Conservation (phyloP, 2,113 vertebrate genomes). For the Oncorhynchus keta region DNA sequence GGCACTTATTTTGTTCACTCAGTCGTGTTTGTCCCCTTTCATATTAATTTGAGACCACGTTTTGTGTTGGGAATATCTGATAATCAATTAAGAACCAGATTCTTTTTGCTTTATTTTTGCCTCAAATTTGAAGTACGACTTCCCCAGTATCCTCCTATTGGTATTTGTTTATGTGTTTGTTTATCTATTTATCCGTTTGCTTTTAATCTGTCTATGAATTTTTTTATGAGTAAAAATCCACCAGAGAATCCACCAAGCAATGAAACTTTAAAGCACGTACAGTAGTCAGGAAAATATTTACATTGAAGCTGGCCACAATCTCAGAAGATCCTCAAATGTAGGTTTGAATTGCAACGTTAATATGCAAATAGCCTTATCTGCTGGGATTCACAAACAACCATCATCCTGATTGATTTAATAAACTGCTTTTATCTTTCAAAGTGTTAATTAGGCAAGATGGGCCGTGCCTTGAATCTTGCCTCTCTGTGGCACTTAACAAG, state of each 20-base stretch:
- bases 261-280: slow-evolving; percentile 72
- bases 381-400: slow-evolving; percentile 98
- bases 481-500: slow-evolving; percentile 64
- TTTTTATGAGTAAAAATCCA: slow-evolving; percentile 74
- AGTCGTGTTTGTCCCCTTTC: slow-evolving; percentile 46
- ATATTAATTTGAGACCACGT: slow-evolving; percentile 49
- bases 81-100: slow-evolving; percentile 49
- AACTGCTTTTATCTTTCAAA: slow-evolving; percentile 99
- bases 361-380: slow-evolving; percentile 99
- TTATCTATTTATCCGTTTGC: slow-evolving; percentile 27
- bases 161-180: slow-evolving; percentile 37
- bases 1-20: slow-evolving; percentile 40
- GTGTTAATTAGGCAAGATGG: slow-evolving; percentile 98
- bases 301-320: slow-evolving; percentile 87
- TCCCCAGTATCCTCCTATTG: slow-evolving; percentile 36
- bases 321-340: slow-evolving; percentile 92
- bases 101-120: slow-evolving; percentile 35
- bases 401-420: slow-evolving; percentile 99
- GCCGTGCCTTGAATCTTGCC: slow-evolving; percentile 76
- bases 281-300: slow-evolving; percentile 86
- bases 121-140: slow-evolving; percentile 30
- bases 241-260: slow-evolving; percentile 50
- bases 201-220: slow-evolving; percentile 70
- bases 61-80: slow-evolving; percentile 47
- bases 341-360: slow-evolving; percentile 97